Base-by-base conservation (phyloP, 2,797 vertebrate genomes). In the Acestrorhynchus altus region DNA sequence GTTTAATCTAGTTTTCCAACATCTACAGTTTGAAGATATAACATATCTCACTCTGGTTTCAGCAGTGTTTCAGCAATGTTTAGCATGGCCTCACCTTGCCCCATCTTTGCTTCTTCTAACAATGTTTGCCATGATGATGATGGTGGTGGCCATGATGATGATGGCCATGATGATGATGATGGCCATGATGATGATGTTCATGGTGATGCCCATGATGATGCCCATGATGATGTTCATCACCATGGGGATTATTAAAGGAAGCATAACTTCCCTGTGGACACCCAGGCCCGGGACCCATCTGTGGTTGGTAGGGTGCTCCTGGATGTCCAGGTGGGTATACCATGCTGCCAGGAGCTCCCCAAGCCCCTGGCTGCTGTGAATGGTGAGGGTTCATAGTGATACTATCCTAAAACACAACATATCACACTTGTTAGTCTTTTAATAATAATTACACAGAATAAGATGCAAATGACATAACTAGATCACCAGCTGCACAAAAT, bases 391-490 rank as follows among this genome's bases (percentile, higher is more conserved):
- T 31, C 64, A 67, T 51, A 11, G 16, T 68, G 46, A 28, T 5
- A 4, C 44, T 39, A n/a, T n/a, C 65, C 65, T 49, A 8, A 31
- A 68, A 68, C 24, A 67, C 24, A 67, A 67, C 1, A 28, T 28
- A 67, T 67, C 44, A 47, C 28, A 47, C 24, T 28, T 59, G 4
- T 31, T 8, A 60, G 15, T 9, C 16, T 60, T 6, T 31, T 9
- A 8, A 54, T 24, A 54, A 40, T 63, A 11, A n/a, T 40, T 20
- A 15, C 39, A 65, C 40, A 44, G 11, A 56, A 56, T 24, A 12
- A 11, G 10, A 1, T 26, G 4, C 10, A 26, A 13, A 11, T 6
- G n/a, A 22, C n/a, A 22, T 7, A 28, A 10, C 15, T 0, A 57
- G 56, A 28, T 26, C 12, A n/a, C n/a, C n/a, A n/a, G n/a, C n/a